Percentiles rank a stretch among this genome's conserved stretches.
Conservation (phyloP, 2,113 vertebrate species). For the Elanoides forficatus region DNA sequence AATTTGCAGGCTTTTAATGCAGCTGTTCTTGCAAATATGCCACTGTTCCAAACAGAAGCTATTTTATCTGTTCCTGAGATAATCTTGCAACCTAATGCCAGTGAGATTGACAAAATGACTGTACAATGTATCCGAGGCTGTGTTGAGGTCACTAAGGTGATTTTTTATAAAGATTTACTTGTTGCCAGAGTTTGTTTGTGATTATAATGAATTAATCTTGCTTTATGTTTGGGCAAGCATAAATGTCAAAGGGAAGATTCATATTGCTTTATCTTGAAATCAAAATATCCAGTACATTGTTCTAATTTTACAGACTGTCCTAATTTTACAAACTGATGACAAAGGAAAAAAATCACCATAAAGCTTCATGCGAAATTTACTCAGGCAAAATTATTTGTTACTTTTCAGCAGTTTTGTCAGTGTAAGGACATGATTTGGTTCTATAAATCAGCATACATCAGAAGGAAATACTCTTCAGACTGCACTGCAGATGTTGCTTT, state of each 20-base stretch:
- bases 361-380: background rate
- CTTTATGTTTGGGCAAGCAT: background rate
- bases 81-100: constrained; percentile 79
- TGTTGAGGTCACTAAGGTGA: constrained; percentile 86
- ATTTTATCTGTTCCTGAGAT: constrained; percentile 83
- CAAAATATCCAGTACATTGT: background rate
- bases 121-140: constrained; percentile 81
- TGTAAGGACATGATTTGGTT: background rate
- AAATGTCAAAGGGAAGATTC: background rate
- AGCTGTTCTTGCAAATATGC: constrained; percentile 70
- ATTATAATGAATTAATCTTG: background rate
- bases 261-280: background rate
- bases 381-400: background rate
- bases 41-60: constrained; percentile 84
- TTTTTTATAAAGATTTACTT: constrained; percentile 23
- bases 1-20: constrained; percentile 84
- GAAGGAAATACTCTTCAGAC: background rate
- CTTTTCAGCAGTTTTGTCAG: background rate
- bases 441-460: background rate
- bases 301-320: background rate
- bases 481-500: background rate
- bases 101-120: constrained; percentile 81
- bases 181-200: background rate
- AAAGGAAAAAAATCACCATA: background rate
- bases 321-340: background rate